A percentile compares a stretch with the other conserved stretches of the same genome.
These are phyloP conservation scores for human (Homo sapiens) DNA, from an alignment of 2,113 vertebrate species.

Conservation along the genomic window DNA sequence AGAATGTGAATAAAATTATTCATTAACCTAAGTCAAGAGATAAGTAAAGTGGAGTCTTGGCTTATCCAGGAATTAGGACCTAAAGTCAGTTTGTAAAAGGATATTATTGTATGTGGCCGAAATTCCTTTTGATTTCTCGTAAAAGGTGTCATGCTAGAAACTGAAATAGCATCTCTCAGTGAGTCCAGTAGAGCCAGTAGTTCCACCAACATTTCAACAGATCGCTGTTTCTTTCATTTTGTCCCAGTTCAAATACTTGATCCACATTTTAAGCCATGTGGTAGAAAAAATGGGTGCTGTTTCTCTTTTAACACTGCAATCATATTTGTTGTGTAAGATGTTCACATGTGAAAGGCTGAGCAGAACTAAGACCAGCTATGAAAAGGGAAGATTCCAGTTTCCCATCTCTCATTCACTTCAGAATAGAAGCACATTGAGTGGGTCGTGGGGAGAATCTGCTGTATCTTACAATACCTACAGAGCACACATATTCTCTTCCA, in stretches of 20 bases:
- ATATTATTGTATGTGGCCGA: not conserved
- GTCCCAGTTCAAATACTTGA: not conserved
- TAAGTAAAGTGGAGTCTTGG: not conserved
- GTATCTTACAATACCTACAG: not conserved
- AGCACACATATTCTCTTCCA: not conserved
- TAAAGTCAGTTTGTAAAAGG: not conserved
- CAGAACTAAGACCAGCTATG: not conserved
- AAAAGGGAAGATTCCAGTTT: not conserved
- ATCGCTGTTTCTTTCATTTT: not conserved
- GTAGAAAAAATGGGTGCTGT: not conserved
- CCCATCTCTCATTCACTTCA: not conserved
- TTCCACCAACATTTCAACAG: not conserved
- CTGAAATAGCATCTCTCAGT: not conserved
- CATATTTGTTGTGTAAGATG: not conserved
- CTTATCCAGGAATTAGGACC: not conserved
- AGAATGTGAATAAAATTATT: not conserved
- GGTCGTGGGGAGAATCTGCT: not conserved
- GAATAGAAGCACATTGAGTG: not conserved
- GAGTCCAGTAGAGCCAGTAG: not conserved
- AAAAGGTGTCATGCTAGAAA: not conserved
- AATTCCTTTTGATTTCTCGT: not conserved
- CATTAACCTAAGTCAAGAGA: not conserved
- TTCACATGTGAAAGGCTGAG: not conserved
- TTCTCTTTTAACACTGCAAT: not conserved
- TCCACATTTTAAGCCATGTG: not conserved